These are phyloP conservation scores for Microcaecilia unicolor DNA, from an alignment of 2,797 vertebrate genomes.

Conservation along the genomic window DNA sequence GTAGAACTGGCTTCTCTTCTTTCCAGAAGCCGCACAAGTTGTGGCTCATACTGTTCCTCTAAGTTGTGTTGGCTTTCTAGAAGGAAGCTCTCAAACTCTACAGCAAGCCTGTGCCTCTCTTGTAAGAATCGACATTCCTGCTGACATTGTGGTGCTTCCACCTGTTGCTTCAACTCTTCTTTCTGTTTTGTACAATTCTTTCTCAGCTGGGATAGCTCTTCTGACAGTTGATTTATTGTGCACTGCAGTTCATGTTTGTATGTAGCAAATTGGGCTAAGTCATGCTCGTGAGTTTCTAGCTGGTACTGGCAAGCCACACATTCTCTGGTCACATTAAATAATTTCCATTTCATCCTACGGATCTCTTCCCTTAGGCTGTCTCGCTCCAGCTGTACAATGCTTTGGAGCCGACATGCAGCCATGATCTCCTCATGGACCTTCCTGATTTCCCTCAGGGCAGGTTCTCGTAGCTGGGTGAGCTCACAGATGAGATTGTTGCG, in stretches of 20 bases:
- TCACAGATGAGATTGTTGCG: slow-evolving; percentile 67
- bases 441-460: slow-evolving; percentile 60
- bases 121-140: slow-evolving; percentile 63
- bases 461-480: slow-evolving; percentile 64
- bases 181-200: slow-evolving; percentile 59
- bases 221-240: slow-evolving; percentile 50
- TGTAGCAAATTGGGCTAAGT: slow-evolving; percentile 64
- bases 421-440: slow-evolving; percentile 61
- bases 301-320: slow-evolving; percentile 78
- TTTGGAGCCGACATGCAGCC: slow-evolving; percentile 51
- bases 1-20: slow-evolving; percentile 59
- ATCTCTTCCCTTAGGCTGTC: slow-evolving; percentile 64
- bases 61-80: slow-evolving; percentile 57
- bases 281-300: slow-evolving; percentile 60
- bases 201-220: slow-evolving; percentile 56
- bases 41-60: slow-evolving; percentile 75
- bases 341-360: slow-evolving; percentile 66
- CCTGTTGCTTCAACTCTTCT: slow-evolving; percentile 40
- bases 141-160: slow-evolving; percentile 35
- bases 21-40: slow-evolving; percentile 65
- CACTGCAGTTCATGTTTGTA: slow-evolving; percentile 50
- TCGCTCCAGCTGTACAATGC: slow-evolving; percentile 65
- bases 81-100: slow-evolving; percentile 69
- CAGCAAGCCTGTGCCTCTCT: slow-evolving; percentile 65
- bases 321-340: slow-evolving; percentile 71